Evolutionary conservation across 2,113 vertebrate species (phyloP).

Genomic region (Sakesphorus luctuosus): DNA sequence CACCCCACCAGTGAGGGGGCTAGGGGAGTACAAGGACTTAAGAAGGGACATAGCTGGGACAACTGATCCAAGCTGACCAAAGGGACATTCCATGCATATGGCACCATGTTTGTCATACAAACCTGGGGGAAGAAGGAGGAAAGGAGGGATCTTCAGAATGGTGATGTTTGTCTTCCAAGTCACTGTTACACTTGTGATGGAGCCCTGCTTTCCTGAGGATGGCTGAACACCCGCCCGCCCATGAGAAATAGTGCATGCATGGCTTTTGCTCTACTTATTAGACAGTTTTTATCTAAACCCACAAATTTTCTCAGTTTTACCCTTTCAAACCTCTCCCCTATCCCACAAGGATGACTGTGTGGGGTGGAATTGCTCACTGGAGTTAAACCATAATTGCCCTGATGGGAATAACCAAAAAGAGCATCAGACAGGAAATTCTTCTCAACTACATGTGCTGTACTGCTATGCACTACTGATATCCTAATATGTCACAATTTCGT

Average conservation of each 20-base stretch:
- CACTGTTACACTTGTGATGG: fast-evolving
- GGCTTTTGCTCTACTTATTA: not conserved
- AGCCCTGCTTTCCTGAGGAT: not conserved
- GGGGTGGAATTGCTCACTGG: not conserved
- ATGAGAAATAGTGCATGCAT: not conserved
- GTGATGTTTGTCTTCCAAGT: not conserved
- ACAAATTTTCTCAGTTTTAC: fast-evolving
- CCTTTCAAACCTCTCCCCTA: fast-evolving
- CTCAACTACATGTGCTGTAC: not conserved
- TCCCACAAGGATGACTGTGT: fast-evolving
- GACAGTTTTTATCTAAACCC: not conserved
- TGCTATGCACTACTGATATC: not conserved
- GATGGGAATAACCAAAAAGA: not conserved
- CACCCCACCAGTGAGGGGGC: fast-evolving
- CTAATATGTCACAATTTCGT: not conserved
- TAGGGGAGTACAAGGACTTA: fast-evolving
- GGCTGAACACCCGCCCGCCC: not conserved
- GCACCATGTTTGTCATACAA: fast-evolving
- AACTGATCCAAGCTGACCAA: not conserved
- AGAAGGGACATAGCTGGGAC: not conserved
- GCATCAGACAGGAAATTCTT: not conserved
- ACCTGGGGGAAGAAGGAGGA: not conserved
- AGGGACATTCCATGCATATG: not conserved
- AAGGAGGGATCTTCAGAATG: fast-evolving
- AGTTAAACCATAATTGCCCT: not conserved